Evolutionary conservation across 2,888 invertebrate genomes (phyloP), one percentile per base, ranked within the genome.

Genomic region (Pimpla rufipes): DNA sequence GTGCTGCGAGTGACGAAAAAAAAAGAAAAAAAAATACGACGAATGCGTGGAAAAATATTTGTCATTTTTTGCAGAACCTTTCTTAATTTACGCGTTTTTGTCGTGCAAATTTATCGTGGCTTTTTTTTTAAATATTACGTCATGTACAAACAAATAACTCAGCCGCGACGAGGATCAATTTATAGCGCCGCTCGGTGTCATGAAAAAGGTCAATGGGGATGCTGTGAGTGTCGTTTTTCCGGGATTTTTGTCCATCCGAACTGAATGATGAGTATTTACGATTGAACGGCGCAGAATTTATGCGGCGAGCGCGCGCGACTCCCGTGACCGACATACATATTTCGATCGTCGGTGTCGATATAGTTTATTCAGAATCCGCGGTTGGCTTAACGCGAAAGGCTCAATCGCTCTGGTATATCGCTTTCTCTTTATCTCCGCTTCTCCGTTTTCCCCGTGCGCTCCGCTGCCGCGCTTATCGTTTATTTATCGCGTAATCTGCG

Each of bases 301-400:
- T 62, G 23, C 73, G 21, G 23, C 16, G 35, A 66, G 79, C 3
- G 35, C 42, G 70, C 42, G 45, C 42, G 55, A 83, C 47, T 42
- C 64, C 13, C 42, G 50, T 52, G 71, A 79, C 64, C 29, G 64
- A 42, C 66, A 70, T 71, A 57, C 83, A 75, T 79, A 79, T 79
- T 83, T 83, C 79, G 76, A 79, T 76, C 76, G 67, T 18, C 47
- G 71, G 50, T 52, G 79, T 75, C 83, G 71, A 83, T 83, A n/a
- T 5, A 76, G 76, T 76, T 73, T 73, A 79, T 79, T 79, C 47
- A 73, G 47, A 76, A 83, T 79, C 76, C 62, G 83, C 59, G 83
- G 83, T 83, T 59, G 75, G 76, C 76, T 76, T 23, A 71, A 71
- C 79, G 68, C 23, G 45, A 45, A 67, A 62, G 62, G 71, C 73